These are phyloP conservation scores for Drosophila varians DNA, from an alignment of 1,140 invertebrate genomes.

Conservation along the genomic window DNA sequence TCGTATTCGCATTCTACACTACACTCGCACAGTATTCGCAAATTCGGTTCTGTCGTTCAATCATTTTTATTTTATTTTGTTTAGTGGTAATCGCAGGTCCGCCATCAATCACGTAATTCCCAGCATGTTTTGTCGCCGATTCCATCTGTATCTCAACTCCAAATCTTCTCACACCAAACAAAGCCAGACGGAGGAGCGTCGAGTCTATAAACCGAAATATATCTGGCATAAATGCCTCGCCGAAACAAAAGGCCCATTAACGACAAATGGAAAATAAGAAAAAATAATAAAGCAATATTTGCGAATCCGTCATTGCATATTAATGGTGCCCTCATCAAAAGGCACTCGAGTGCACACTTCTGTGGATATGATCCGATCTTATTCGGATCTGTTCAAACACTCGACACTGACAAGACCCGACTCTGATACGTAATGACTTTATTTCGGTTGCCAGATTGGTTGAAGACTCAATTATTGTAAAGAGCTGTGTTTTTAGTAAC, in stretches of 20 bases:
- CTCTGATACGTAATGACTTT: conserved; percentile 22
- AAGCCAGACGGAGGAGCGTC: conserved; percentile 18
- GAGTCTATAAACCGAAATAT: conserved; percentile 50
- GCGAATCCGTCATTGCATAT: conserved; percentile 46
- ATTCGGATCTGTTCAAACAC: conserved; percentile 27
- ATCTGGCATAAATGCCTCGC: conserved; percentile 22
- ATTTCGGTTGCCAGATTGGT: conserved; percentile 5
- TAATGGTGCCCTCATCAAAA: conserved; percentile 55
- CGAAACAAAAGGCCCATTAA: conserved; percentile 71
- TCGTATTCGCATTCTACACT: conserved; percentile 17
- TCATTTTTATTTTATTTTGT: conserved; percentile 23
- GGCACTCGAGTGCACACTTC: conserved; percentile 46
- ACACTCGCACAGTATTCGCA: neutral
- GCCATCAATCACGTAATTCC: conserved; percentile 78
- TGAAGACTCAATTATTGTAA: conserved; percentile 10
- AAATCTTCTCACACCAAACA: conserved; percentile 63
- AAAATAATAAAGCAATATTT: conserved; percentile 41
- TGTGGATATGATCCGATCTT: conserved; percentile 32
- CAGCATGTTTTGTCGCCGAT: conserved; percentile 66
- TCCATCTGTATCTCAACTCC: conserved; percentile 66
- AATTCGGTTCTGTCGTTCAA: conserved; percentile 3
- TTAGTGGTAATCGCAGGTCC: conserved; percentile 50
- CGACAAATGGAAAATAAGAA: conserved; percentile 36
- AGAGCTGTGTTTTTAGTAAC: neutral
- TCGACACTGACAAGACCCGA: conserved; percentile 37